Conservation (phyloP, 2,888 invertebrate species). For the Hypolimnas misippus region DNA sequence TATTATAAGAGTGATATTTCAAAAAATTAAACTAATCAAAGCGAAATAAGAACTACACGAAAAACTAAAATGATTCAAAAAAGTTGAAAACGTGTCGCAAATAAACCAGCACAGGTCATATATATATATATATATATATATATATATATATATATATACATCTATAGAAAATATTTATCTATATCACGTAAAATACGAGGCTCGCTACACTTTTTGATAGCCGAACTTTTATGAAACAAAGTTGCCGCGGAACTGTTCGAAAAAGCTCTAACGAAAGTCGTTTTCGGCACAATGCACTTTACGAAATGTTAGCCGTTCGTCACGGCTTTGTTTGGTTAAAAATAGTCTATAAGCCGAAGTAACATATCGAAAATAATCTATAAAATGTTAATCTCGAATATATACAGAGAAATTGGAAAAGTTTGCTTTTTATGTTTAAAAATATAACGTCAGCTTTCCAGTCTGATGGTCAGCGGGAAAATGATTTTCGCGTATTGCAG, state of each 20-base stretch:
- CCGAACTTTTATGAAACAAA: conserved; percentile 31
- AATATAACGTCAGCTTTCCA: neutral
- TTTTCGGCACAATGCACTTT: conserved; percentile 29
- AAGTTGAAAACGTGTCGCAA: no score
- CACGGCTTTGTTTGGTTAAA: conserved; percentile 22
- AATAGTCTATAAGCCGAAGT: conserved; percentile 9
- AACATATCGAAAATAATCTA: conserved; percentile 13
- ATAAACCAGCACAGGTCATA: no score
- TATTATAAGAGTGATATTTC: no score
- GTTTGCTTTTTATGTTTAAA: neutral
- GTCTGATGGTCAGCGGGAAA: neutral
- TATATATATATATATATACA: no score
- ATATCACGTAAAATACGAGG: conserved; percentile 17
- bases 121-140: no score
- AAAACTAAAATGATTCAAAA: no score
- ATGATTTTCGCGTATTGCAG: neutral
- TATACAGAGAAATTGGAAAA: neutral
- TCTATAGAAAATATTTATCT: neutral
- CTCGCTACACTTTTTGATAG: conserved; percentile 22
- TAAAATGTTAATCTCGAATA: conserved; percentile 1
- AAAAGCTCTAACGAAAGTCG: conserved; percentile 20
- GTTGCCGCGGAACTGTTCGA: conserved; percentile 21
- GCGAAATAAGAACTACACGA: no score
- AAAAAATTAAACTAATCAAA: no score
- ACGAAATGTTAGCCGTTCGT: conserved; percentile 24